Evolutionary conservation across 2,797 vertebrate species (phyloP).

Genomic region (Malacoctenus gilli): DNA sequence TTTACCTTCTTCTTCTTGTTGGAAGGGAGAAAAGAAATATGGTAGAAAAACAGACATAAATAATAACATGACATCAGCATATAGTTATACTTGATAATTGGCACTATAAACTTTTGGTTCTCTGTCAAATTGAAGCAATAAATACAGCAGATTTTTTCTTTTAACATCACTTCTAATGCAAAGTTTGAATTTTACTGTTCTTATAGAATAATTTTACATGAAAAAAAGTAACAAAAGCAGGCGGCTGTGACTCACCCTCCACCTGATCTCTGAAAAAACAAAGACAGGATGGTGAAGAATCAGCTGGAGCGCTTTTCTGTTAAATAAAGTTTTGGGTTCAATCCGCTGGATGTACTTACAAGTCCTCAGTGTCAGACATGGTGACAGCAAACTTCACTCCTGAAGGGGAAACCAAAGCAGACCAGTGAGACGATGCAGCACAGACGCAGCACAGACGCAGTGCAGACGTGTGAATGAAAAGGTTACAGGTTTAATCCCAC

Average conservation of each 20-base stretch:
- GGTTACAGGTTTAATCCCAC: conserved; percentile 10
- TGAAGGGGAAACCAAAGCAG: conserved; percentile 52
- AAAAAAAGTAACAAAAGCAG: background rate
- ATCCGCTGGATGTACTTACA: conserved; percentile 81
- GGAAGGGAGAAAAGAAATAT: conserved; percentile 41
- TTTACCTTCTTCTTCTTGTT: conserved; percentile 95
- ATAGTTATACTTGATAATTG: too few species aligned
- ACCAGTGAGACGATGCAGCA: background rate
- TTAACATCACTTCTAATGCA: too few species aligned
- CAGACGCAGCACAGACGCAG: too few species aligned
- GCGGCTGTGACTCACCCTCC: conserved; percentile 85
- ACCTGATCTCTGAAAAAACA: conserved; percentile 82
- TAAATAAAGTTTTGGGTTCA: background rate
- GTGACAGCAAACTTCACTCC: conserved; percentile 76
- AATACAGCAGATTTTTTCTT: too few species aligned
- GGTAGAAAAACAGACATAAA: conserved; percentile 53
- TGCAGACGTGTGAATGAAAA: background rate
- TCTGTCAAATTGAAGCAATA: too few species aligned
- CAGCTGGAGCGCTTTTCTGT: too few species aligned
- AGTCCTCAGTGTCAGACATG: conserved; percentile 94
- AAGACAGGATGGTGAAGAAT: conserved; percentile 32
- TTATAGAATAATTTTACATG: background rate
- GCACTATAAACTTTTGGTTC: too few species aligned
- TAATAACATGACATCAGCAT: conserved; percentile 15
- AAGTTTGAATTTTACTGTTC: background rate